A percentile compares a stretch with the other conserved stretches of the same genome.
Conservation (phyloP, 2,797 vertebrate species). For the Lithobates pipiens region DNA sequence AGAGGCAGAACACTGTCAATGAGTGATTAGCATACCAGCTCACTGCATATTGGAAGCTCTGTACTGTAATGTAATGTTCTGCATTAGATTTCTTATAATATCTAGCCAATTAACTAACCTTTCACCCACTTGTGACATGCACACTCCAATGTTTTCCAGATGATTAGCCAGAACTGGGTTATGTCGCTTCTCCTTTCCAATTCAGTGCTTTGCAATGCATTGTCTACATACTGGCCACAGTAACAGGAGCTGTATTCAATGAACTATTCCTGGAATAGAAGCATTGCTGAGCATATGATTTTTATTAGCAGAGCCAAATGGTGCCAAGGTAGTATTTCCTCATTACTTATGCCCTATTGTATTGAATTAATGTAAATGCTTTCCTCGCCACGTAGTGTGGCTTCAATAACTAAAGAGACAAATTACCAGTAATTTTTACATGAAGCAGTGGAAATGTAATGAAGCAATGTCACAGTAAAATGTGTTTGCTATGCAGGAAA, state of each 20-base stretch:
- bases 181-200: neutral
- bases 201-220: conserved; percentile 9
- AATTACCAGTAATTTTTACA: neutral
- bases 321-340: conserved; percentile 32
- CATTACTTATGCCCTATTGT: conserved; percentile 35
- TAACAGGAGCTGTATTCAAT: conserved; percentile 31
- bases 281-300: conserved; percentile 33
- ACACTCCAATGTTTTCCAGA: conserved; percentile 12
- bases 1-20: neutral
- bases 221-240: conserved; percentile 15
- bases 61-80: neutral
- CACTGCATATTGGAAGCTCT: neutral
- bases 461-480: conserved; percentile 14
- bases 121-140: neutral
- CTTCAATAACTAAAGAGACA: conserved; percentile 8
- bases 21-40: neutral
- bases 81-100: neutral
- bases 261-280: conserved; percentile 32
- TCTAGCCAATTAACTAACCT: neutral
- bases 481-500: conserved; percentile 22
- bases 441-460: conserved; percentile 12
- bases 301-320: conserved; percentile 29
- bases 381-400: neutral
- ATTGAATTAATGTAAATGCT: conserved; percentile 46
- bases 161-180: conserved; percentile 1